Conservation (phyloP, 2,888 invertebrate species). For the Cerastis rubricosa region DNA sequence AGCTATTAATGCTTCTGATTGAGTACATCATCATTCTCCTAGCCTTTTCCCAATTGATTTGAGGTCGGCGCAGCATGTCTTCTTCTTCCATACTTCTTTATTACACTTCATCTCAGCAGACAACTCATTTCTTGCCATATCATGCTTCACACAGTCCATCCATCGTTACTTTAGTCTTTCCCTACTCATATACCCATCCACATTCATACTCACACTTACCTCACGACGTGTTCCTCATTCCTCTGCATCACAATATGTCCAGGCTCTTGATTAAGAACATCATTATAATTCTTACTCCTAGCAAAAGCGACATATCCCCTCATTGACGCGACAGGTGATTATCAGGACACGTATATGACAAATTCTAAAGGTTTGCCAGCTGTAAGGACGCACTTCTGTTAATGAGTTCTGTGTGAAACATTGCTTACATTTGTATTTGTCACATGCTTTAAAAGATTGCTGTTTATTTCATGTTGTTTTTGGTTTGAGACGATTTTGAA, state of each 20-base stretch:
- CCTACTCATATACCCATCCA: too few species aligned
- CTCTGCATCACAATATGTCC: too few species aligned
- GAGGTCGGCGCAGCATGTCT: too few species aligned
- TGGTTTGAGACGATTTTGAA: neutral
- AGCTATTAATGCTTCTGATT: neutral
- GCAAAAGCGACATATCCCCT: neutral
- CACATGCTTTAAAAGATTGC: constrained; percentile 21
- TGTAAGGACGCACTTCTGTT: constrained; percentile 38
- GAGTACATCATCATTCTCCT: neutral
- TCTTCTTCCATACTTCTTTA: too few species aligned
- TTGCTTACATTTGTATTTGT: constrained; percentile 49
- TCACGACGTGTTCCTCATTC: too few species aligned
- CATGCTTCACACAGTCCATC: too few species aligned
- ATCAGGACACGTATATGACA: constrained; percentile 19
- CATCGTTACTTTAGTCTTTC: too few species aligned
- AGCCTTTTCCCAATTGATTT: too few species aligned
- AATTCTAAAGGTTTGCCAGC: constrained; percentile 31
- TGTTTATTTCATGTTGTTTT: constrained; percentile 44
- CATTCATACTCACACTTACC: too few species aligned
- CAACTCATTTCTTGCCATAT: too few species aligned
- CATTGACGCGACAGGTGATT: constrained; percentile 23
- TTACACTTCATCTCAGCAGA: too few species aligned
- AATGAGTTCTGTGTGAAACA: constrained; percentile 41
- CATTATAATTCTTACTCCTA: neutral
- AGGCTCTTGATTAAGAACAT: too few species aligned